phyloP scores from a whole-genome alignment of 2,113 vertebrate species.

The Sinocyclocheilus grahami region DNA sequence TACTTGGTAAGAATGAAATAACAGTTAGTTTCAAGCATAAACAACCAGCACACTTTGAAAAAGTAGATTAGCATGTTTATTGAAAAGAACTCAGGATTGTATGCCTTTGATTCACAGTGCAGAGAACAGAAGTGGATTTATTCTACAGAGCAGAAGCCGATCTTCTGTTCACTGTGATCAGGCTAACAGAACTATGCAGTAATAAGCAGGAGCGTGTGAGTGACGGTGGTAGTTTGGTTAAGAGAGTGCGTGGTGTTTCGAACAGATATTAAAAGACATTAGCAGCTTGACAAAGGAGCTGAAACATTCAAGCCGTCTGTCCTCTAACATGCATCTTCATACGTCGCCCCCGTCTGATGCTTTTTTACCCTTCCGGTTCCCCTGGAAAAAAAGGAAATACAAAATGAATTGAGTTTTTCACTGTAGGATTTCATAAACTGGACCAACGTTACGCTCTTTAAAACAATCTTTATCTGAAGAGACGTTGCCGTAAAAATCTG shows the following conservation, averaged over 20 bases:
- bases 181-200: background rate
- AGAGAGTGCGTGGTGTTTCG: background rate
- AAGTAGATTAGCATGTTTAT: slow-evolving; percentile 48
- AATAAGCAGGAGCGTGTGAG: background rate
- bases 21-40: background rate
- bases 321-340: slow-evolving; percentile 62
- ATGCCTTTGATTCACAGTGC: slow-evolving; percentile 11
- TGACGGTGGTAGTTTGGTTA: slow-evolving; percentile 2
- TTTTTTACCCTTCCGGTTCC: slow-evolving; percentile 87
- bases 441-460: background rate
- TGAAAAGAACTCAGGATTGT: slow-evolving; percentile 43
- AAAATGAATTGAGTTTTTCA: background rate
- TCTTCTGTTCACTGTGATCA: background rate
- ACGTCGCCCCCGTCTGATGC: slow-evolving; percentile 80
- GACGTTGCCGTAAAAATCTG: too few relatives aligned
- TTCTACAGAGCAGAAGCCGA: background rate
- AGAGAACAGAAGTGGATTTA: background rate
- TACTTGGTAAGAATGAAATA: background rate
- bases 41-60: slow-evolving; percentile 37
- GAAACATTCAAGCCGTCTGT: slow-evolving; percentile 14
- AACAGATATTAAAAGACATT: slow-evolving; percentile 6
- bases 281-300: background rate
- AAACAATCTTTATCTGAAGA: too few relatives aligned
- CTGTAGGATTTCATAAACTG: background rate
- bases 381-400: slow-evolving; percentile 68